Percentiles rank a stretch among this genome's conserved stretches.
phyloP scores from a whole-genome alignment of 2,888 invertebrate species.

The Phyllotreta striolata region DNA sequence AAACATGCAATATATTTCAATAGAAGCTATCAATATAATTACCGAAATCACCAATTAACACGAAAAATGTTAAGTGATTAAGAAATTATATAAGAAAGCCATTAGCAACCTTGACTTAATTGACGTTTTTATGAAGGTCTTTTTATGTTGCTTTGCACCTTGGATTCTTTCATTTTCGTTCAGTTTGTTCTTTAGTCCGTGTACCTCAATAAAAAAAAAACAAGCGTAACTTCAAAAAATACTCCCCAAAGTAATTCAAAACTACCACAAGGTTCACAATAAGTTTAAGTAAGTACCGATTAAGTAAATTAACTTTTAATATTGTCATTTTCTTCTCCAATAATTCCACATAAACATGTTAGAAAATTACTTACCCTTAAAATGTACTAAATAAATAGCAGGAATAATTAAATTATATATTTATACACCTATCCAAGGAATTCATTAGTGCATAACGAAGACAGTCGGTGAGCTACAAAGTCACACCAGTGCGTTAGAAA shows the following conservation, averaged over 20 bases:
- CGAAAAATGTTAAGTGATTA: background rate
- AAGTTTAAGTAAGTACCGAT: no score
- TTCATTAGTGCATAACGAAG: slow-evolving; percentile 6
- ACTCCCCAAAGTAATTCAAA: no score
- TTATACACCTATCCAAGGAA: background rate
- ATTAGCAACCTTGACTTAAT: slow-evolving; percentile 50
- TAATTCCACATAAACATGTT: no score
- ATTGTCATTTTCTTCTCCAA: no score
- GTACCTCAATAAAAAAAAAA: background rate
- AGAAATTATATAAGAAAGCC: slow-evolving; percentile 47
- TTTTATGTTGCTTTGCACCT: slow-evolving; percentile 21
- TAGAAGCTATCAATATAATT: background rate
- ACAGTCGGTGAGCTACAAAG: slow-evolving; percentile 4
- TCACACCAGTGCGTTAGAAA: background rate
- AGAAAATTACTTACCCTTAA: no score
- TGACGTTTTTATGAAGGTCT: slow-evolving; percentile 44
- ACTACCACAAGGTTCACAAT: no score
- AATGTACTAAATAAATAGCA: no score
- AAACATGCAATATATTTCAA: no score
- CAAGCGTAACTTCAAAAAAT: no score
- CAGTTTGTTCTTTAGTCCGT: slow-evolving; percentile 22
- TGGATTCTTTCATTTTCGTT: slow-evolving; percentile 19
- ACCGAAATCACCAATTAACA: background rate
- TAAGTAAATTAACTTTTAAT: no score
- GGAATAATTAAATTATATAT: no score